A percentile compares a stretch with the other conserved stretches of the same genome.
Conservation (phyloP, 2,888 invertebrate species). For the Oligia strigilis region DNA sequence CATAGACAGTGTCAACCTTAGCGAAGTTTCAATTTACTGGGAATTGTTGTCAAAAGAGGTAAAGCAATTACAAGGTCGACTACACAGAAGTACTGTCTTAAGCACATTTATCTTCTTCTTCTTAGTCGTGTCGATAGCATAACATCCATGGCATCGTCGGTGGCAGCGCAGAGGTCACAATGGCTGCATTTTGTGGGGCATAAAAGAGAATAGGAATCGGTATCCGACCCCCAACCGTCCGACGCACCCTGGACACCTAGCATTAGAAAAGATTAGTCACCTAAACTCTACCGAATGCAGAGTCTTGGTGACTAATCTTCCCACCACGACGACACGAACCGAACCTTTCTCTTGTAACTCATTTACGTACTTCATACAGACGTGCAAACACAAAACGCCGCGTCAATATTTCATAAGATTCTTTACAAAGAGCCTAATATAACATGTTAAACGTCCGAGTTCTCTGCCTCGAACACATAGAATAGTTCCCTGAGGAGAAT, state of each 20-base stretch:
- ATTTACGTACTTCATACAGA: neutral
- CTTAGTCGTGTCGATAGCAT: neutral
- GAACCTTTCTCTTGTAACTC: neutral
- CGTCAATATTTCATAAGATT: constrained; percentile 32
- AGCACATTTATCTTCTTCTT: neutral
- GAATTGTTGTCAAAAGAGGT: neutral
- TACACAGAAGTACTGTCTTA: neutral
- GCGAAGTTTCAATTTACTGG: neutral
- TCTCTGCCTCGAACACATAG: constrained; percentile 52
- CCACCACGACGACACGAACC: too few species aligned
- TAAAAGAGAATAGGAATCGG: neutral
- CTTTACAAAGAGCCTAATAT: constrained; percentile 38
- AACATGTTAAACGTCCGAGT: constrained; percentile 43
- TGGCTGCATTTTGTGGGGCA: neutral
- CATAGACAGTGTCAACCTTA: neutral
- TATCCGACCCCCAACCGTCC: neutral
- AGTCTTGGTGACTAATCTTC: neutral
- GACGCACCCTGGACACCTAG: neutral
- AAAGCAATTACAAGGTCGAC: neutral
- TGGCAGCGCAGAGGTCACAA: neutral
- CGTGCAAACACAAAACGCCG: neutral
- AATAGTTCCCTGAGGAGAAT: constrained; percentile 55
- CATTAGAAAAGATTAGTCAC: neutral
- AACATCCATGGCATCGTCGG: neutral
- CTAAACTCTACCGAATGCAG: neutral